Base-by-base conservation (phyloP, 2,113 vertebrate species). In the Caretta caretta region DNA sequence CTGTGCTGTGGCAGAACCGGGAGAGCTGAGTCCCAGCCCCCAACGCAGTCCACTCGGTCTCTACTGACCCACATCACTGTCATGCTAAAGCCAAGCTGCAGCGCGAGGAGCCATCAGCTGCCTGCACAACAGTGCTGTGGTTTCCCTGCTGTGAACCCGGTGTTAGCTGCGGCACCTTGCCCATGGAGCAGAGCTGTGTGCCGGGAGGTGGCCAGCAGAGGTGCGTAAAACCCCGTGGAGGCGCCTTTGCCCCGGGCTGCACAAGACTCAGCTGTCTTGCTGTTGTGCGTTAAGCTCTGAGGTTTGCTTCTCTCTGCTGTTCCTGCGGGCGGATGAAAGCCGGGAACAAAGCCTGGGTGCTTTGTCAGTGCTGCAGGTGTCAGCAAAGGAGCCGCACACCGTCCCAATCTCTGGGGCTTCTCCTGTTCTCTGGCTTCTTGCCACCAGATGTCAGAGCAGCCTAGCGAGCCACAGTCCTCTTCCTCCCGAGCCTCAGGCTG, bases 391-490 rank as follows among this genome's bases (percentile, higher is more conserved):
- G 2, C 10, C 2, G 35, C 7, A 9, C 25, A 22, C 29, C 5
- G 6, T 69, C 69, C n/a, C 69, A 48, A 22, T 24, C 17, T 22
- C 49, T 35, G 51, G 56, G 48, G 35, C 49, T 1, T 2, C 20
- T 29, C 31, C 27, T 29, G 88, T 75, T 12, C 75, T 19, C 76
- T 24, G 1, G n/a, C 57, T 59, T 82, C 49, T 72, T 35, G 93
- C 94, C 97, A 90, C 84, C 93, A 96, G 96, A 19, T 90, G 96
- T 95, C 96, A 95, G 94, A 69, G 59, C 84, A 93, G 91, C 78
- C 29, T 35, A 20, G 25, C 24, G 4, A 25, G 5, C 72, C 7
- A 4, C 54, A 16, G 25, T 29, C 57, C 22, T 42, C 3, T 29
- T 19, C 13, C 6, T 24, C 29, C 14, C 19, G 9, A 20, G 8